Conservation (phyloP, 2,113 vertebrate genomes). For the Anas platyrhynchos region DNA sequence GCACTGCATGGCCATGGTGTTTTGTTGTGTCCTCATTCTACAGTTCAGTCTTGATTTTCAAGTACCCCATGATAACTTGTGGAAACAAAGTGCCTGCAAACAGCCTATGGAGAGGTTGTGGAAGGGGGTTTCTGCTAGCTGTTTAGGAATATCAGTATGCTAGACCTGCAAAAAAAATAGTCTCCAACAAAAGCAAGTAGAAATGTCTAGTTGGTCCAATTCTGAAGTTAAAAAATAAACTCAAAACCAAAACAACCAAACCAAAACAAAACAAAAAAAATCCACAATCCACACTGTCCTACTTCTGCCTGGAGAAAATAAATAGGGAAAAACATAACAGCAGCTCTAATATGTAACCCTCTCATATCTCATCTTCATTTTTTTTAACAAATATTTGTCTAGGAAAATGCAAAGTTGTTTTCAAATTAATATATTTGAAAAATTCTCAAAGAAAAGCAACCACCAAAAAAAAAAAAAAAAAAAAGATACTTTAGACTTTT, state of each 20-base stretch:
- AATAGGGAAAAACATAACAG: not conserved
- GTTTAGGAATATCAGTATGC: not conserved
- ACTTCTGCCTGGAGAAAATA: not conserved
- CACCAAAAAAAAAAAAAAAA: not conserved
- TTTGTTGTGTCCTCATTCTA: not conserved
- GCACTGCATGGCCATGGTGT: rapidly evolving
- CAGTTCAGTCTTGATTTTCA: not conserved
- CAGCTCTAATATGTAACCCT: not conserved
- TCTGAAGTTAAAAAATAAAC: not conserved
- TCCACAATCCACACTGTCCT: no score
- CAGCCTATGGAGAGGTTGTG: not conserved
- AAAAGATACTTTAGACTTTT: not conserved
- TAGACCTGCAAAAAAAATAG: not conserved
- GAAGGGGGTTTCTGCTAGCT: not conserved
- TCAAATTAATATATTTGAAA: not conserved
- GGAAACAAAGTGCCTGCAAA: not conserved
- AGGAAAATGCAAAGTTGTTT: not conserved
- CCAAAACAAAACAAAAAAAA: not conserved
- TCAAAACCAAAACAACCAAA: not conserved
- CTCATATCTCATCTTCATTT: not conserved
- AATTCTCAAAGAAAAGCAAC: not conserved
- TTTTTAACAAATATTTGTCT: not conserved
- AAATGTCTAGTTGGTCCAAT: not conserved
- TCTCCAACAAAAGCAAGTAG: not conserved
- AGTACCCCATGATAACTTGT: not conserved